Conservation (phyloP, 2,888 invertebrate genomes). For the Stenichneumon culpator region DNA sequence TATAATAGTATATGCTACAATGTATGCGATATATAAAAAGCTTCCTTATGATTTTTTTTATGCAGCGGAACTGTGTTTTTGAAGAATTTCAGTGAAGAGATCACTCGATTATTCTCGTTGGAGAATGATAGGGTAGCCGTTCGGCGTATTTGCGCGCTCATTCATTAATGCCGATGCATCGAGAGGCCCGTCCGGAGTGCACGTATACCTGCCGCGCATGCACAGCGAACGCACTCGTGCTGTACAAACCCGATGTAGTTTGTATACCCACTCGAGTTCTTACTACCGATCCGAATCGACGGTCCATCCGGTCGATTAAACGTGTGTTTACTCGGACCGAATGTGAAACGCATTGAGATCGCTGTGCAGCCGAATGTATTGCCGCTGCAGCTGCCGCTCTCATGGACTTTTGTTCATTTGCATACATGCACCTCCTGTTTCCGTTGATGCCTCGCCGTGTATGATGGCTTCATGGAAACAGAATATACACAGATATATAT, state of each 20-base stretch:
- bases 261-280: constrained; percentile 39
- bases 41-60: background rate
- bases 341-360: constrained; percentile 45
- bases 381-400: background rate
- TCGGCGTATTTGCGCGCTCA: constrained; percentile 29
- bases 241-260: background rate
- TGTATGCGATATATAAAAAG: background rate
- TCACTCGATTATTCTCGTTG: constrained; percentile 12
- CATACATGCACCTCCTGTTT: constrained; percentile 3
- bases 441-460: background rate
- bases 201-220: background rate
- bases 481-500: constrained; percentile 18
- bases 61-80: background rate
- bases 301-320: constrained; percentile 53
- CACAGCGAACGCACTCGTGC: background rate
- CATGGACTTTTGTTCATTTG: constrained; percentile 5
- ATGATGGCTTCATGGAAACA: background rate
- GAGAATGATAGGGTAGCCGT: constrained; percentile 24
- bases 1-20: background rate
- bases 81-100: background rate
- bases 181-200: background rate
- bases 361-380: background rate
- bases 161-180: constrained; percentile 34
- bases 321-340: constrained; percentile 50
- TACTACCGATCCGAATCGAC: constrained; percentile 39